Evolutionary conservation across 2,113 vertebrate species (phyloP).

Genomic region (Lepus europaeus): DNA sequence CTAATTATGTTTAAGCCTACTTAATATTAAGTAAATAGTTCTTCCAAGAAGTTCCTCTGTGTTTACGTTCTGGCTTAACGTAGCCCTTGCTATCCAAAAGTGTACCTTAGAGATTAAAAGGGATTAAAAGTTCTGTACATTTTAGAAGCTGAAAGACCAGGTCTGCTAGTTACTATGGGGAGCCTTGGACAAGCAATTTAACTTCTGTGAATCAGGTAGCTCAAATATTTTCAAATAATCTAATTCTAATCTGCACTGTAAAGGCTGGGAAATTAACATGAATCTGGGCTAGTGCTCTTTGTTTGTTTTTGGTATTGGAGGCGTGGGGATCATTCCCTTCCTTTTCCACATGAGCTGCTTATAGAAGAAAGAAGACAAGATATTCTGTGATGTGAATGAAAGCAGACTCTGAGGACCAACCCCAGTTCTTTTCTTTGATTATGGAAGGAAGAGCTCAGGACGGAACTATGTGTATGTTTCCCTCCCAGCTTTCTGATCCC

Average conservation of each 20-base stretch:
- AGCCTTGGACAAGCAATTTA: not conserved
- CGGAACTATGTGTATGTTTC: not conserved
- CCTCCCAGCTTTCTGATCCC: not conserved
- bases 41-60: conserved; percentile 10
- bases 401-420: not conserved
- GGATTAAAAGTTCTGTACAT: not conserved
- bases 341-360: not conserved
- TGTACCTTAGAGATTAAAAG: not conserved
- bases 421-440: not conserved
- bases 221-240: not conserved
- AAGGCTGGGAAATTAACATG: not conserved
- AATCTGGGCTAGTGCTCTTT: not conserved
- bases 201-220: not conserved
- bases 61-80: not conserved
- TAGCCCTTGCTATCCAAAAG: not conserved
- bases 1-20: not conserved
- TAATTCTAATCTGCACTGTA: not conserved
- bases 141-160: not conserved
- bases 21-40: not conserved
- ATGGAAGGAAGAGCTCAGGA: not conserved
- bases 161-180: not conserved
- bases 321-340: not conserved
- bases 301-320: not conserved
- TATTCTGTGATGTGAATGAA: not conserved
- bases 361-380: not conserved